Base-by-base conservation (phyloP, 2,797 vertebrate species). In the Hydrolagus colliei region DNA sequence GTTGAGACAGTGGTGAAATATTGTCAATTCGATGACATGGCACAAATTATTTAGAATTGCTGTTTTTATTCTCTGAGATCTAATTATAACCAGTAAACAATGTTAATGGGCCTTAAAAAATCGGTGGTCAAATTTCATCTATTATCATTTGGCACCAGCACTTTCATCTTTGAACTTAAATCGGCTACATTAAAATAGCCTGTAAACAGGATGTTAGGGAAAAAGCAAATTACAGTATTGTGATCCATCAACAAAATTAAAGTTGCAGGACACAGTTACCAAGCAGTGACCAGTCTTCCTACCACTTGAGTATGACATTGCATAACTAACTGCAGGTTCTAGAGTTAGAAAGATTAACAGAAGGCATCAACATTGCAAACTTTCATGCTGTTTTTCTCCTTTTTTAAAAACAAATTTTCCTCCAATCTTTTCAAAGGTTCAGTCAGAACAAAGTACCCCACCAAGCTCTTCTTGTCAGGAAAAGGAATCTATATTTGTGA, bases 191-290 rank as follows among this genome's bases (percentile, higher is more conserved):
- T 63, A 62, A 78, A 62, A 78, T 61, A 78, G 20, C 52, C 14
- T 78, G 61, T 78, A 78, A 78, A 78, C 10, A 62, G 59, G 76
- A 78, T 62, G 59, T 27, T 78, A 62, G 22, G 59, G n/a, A 14
- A n/a, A 62, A 63, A 62, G 59, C 52, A 63, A 78, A 8, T 62
- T 62, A 27, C 27, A 27, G 27, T 27, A 62, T 78, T 78, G n/a
- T n/a, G 6, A 12, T 78, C 76, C 76, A 78, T 78, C 76, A 63
- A 78, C 52, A 27, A 62, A 62, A 10, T 78, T 62, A 63, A 6
- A 59, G 14, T 35, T 59, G 14, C 74, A 76, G 41, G 74, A 10
- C 22, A 9, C 59, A 27, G 9, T 22, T 62, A 63, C 9, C 10
- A 78, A 78, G 11, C 59, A 27, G 11, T 6, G 59, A 14, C 8